These are phyloP conservation scores for Caranx melampygus DNA, from an alignment of 2,113 vertebrate species.

Conservation along the genomic window DNA sequence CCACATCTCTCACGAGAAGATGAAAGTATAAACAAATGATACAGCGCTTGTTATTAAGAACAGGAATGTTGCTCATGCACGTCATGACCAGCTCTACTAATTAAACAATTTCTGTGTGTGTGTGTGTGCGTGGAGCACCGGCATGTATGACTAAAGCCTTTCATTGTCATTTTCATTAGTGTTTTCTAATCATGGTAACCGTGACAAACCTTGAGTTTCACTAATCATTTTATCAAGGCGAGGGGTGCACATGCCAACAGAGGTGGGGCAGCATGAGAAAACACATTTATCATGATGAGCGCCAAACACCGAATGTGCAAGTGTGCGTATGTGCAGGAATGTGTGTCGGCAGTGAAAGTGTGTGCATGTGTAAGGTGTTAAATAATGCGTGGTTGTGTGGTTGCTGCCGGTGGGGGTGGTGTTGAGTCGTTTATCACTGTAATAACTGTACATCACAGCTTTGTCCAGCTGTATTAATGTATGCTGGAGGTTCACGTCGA, in stretches of 20 bases:
- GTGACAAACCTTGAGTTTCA: slow-evolving; percentile 82
- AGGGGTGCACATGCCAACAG: slow-evolving; percentile 73
- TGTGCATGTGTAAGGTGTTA: slow-evolving; percentile 59
- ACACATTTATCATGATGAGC: slow-evolving; percentile 76
- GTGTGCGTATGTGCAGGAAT: slow-evolving; percentile 28
- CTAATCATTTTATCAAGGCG: slow-evolving; percentile 84
- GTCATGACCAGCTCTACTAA: slow-evolving; percentile 55
- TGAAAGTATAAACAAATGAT: slow-evolving; percentile 65
- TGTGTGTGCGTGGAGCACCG: slow-evolving; percentile 38
- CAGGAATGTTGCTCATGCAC: slow-evolving; percentile 58
- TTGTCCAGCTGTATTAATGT: slow-evolving; percentile 81
- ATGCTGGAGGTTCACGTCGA: slow-evolving; percentile 72
- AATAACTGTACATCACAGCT: slow-evolving; percentile 81
- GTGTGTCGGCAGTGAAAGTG: slow-evolving; percentile 37
- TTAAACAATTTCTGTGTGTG: slow-evolving; percentile 65
- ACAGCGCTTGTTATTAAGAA: slow-evolving; percentile 60
- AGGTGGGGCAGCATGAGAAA: slow-evolving; percentile 77
- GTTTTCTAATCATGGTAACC: slow-evolving; percentile 77
- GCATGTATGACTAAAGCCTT: slow-evolving; percentile 65
- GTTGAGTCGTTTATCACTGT: slow-evolving; percentile 79
- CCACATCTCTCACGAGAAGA: slow-evolving; percentile 34
- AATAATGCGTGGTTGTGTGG: slow-evolving; percentile 67
- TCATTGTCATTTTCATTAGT: slow-evolving; percentile 81
- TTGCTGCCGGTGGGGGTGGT: slow-evolving; percentile 45
- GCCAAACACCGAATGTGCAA: slow-evolving; percentile 15